Base-by-base conservation (phyloP, 1,140 invertebrate species). In the Andricus grossulariae region DNA sequence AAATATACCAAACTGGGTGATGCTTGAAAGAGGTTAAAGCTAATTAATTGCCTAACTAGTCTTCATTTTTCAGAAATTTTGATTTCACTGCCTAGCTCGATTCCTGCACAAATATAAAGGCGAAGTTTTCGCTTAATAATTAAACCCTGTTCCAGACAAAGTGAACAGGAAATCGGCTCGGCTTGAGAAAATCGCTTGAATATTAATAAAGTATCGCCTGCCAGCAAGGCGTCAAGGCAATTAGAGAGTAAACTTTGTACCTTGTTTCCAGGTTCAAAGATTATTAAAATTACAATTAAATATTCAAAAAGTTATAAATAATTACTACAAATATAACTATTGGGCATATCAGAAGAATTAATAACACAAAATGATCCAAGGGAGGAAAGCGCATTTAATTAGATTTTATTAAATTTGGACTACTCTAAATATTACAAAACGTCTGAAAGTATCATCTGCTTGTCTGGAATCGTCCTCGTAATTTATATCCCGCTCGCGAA, bases 71-170 rank as follows among this genome's bases (percentile, higher is more conserved):
- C 25, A 32, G 25, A 32, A 32, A 32, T 5, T 0, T 32, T 32
- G 25, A 32, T 32, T 32, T 3, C 3, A 32, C 25, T 32, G 25
- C 4, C 25, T 32, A 32, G 25, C 5, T 32, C 25, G 25, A 32
- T 32, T 32, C 15, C 13, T 32, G 39, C 39, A 15, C 19, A 57
- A 74, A 51, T 45, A 45, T 16, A n/a, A 50, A 70, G 39, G 57
- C 25, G 57, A 66, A 66, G 57, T 66, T 66, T 66, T 66, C 54
- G 54, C 51, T 60, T 15, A 73, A 77, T 77, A 77, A 60, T 75
- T 25, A 75, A 75, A 16, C 19, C 16, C 4, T 66, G 57, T 39
- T 52, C 57, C 73, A 60, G 52, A 4, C 54, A 19, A 75, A 66
- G 39, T 49, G 39, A 73, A 73, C 72, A 52, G 49, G 19, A 50